phyloP scores from a whole-genome alignment of 2,113 vertebrate genomes.

The Budorcas taxicolor region DNA sequence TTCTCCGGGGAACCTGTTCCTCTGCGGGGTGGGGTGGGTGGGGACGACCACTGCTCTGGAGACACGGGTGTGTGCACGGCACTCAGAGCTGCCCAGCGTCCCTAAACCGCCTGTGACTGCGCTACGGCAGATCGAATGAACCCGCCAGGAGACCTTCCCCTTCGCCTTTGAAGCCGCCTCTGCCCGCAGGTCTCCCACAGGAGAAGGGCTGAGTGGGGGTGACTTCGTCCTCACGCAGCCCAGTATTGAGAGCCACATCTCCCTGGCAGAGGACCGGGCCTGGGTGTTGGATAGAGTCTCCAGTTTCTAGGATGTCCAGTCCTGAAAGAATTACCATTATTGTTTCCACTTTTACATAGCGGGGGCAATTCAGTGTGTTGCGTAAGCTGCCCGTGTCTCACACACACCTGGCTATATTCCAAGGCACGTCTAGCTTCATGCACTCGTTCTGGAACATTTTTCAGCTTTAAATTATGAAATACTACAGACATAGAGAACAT shows the following conservation, averaged over 20 bases:
- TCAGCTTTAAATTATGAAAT: neutral
- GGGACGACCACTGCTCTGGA: neutral
- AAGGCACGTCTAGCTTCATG: neutral
- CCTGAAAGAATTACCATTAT: neutral
- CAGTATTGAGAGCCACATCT: neutral
- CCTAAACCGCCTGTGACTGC: neutral
- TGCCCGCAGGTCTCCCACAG: neutral
- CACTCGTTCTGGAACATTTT: neutral
- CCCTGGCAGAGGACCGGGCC: neutral
- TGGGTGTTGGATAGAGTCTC: neutral
- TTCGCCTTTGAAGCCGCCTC: neutral
- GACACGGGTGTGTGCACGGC: neutral
- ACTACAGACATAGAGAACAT: neutral
- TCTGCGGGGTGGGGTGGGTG: neutral
- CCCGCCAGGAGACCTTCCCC: neutral
- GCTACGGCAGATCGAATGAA: neutral
- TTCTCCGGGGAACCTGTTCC: neutral
- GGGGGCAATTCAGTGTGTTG: constrained; percentile 5
- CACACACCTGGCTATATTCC: neutral
- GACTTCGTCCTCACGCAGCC: neutral
- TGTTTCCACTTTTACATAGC: neutral
- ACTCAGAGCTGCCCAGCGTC: neutral
- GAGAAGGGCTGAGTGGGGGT: neutral
- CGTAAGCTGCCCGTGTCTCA: neutral
- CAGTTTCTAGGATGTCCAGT: neutral